These are phyloP conservation scores for Drosophila barbarae DNA, from an alignment of 2,888 invertebrate species.

Conservation along the genomic window DNA sequence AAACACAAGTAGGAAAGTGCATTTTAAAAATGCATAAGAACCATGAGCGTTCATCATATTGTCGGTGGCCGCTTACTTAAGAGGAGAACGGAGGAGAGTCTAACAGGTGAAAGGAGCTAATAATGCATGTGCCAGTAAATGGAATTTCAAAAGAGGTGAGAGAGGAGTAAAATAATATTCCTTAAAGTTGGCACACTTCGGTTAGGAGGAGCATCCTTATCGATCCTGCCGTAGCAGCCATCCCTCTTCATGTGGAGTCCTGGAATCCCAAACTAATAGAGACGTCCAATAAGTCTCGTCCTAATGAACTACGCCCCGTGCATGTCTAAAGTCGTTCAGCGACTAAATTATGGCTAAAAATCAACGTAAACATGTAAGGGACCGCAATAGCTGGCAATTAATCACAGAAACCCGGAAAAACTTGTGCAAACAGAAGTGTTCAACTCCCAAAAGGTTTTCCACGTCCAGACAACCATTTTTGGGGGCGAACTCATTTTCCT, in stretches of 20 bases:
- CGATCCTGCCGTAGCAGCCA: neutral
- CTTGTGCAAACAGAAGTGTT: slow-evolving; percentile 63
- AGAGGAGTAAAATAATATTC: slow-evolving; percentile 25
- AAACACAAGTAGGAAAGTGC: slow-evolving; percentile 63
- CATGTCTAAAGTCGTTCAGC: slow-evolving; percentile 55
- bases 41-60: slow-evolving; percentile 56
- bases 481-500: slow-evolving; percentile 21
- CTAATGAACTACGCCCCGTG: slow-evolving; percentile 63
- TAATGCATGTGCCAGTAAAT: slow-evolving; percentile 49
- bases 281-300: slow-evolving; percentile 23
- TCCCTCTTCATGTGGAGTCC: neutral
- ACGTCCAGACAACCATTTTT: slow-evolving; percentile 24
- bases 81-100: slow-evolving; percentile 34
- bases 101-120: slow-evolving; percentile 22
- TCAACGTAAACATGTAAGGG: slow-evolving; percentile 60
- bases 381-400: slow-evolving; percentile 59
- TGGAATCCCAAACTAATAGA: slow-evolving; percentile 12
- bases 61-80: slow-evolving; percentile 46
- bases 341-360: slow-evolving; percentile 61
- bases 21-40: slow-evolving; percentile 68
- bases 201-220: neutral
- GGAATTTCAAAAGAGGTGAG: slow-evolving; percentile 53
- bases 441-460: slow-evolving; percentile 60
- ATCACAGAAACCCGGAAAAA: slow-evolving; percentile 61
- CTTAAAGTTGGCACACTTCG: slow-evolving; percentile 21